A percentile compares a stretch with the other conserved stretches of the same genome.
Evolutionary conservation across 1,140 invertebrate genomes (phyloP).

Genomic region (Papilio dardanus): DNA sequence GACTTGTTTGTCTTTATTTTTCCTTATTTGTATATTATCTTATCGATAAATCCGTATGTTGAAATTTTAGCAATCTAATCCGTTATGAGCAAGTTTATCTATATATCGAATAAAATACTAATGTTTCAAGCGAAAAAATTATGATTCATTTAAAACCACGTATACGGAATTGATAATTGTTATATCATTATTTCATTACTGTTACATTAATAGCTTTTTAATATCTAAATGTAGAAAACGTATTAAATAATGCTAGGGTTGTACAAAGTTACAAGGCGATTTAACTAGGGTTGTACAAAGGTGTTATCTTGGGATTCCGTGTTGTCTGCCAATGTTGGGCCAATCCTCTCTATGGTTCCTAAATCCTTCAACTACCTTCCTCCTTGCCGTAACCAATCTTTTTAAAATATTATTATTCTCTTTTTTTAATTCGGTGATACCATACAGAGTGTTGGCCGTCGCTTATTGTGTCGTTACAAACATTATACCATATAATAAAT

Average conservation of each 20-base stretch:
- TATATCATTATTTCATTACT: not conserved
- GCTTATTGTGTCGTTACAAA: slow-evolving; percentile 61
- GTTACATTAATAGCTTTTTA: not conserved
- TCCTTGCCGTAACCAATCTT: slow-evolving; percentile 35
- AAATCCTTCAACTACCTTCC: slow-evolving; percentile 39
- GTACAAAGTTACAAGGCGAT: slow-evolving; percentile 46
- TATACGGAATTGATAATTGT: not conserved
- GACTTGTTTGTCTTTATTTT: not conserved
- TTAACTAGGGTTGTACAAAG: slow-evolving; percentile 42
- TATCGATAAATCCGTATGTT: slow-evolving; percentile 24
- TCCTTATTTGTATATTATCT: slow-evolving; percentile 16
- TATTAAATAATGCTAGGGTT: slow-evolving; percentile 16
- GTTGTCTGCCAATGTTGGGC: slow-evolving; percentile 67
- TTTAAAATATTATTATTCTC: slow-evolving; percentile 30
- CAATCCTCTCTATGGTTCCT: slow-evolving; percentile 78
- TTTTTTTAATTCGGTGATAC: slow-evolving; percentile 42
- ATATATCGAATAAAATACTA: slow-evolving; percentile 24
- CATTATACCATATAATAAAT: not conserved
- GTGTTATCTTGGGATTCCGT: slow-evolving; percentile 62
- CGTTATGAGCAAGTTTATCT: slow-evolving; percentile 21
- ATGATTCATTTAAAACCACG: slow-evolving; percentile 30
- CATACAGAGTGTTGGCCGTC: slow-evolving; percentile 79
- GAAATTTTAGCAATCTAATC: slow-evolving; percentile 27
- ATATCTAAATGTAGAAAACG: not conserved
- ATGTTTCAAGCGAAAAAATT: slow-evolving; percentile 6